Evolutionary conservation across 1,140 invertebrate species (phyloP).

Genomic region (Daktulosphaira vitifoliae): DNA sequence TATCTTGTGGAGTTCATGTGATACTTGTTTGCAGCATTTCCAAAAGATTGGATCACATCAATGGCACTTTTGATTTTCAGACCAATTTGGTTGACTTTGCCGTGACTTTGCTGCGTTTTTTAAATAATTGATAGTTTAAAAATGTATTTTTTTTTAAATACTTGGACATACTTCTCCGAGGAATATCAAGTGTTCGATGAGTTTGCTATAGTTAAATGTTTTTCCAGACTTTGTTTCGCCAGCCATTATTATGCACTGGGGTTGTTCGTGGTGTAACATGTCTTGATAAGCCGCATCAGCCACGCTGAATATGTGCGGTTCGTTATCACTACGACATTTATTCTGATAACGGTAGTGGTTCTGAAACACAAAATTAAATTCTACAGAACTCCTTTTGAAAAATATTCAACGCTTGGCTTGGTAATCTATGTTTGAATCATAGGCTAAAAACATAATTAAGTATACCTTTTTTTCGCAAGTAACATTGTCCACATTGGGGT

Average conservation of each 20-base stretch:
- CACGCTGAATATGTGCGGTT: conserved; percentile 80
- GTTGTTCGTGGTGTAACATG: conserved; percentile 68
- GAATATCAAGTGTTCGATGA: conserved; percentile 65
- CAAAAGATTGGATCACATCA: conserved; percentile 68
- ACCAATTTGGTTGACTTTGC: conserved; percentile 49
- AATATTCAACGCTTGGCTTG: too few relatives aligned
- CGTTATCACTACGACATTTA: conserved; percentile 79
- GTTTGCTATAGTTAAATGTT: conserved; percentile 62
- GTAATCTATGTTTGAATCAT: too few relatives aligned
- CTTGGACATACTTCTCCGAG: conserved; percentile 51
- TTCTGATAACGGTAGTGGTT: conserved; percentile 70
- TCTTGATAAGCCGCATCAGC: conserved; percentile 81
- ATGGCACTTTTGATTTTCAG: conserved; percentile 61
- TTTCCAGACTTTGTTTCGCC: conserved; percentile 80
- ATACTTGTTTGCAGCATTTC: conserved; percentile 74
- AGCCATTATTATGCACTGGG: conserved; percentile 71
- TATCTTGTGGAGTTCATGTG: conserved; percentile 79
- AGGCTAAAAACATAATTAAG: too few relatives aligned
- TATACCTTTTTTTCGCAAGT: conserved; percentile 60
- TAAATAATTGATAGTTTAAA: too few relatives aligned
- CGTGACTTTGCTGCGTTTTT: conserved; percentile 28
- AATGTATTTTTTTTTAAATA: too few relatives aligned
- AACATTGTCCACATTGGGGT: conserved; percentile 65
- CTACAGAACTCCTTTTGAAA: too few relatives aligned
- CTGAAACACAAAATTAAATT: conserved; percentile 51